These are phyloP conservation scores for Rhogogaster chlorosoma DNA, from an alignment of 2,888 invertebrate species.

Conservation along the genomic window DNA sequence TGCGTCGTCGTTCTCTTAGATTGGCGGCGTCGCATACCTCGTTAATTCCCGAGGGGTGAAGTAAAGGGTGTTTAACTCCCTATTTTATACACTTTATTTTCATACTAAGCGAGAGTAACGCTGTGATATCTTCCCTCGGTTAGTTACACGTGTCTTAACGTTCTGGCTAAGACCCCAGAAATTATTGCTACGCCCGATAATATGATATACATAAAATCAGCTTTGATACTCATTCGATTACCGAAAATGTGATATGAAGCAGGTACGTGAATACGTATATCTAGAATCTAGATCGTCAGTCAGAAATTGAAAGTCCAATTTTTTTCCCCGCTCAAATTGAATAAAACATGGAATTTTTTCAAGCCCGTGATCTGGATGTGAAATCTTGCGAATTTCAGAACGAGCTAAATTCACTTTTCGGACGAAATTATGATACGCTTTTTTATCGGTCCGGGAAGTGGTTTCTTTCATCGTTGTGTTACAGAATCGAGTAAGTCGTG, in stretches of 20 bases:
- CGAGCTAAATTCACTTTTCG: neutral
- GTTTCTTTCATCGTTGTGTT: neutral
- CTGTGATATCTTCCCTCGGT: neutral
- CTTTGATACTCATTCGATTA: neutral
- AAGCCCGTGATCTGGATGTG: too few species aligned
- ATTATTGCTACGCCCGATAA: neutral
- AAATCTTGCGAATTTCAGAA: neutral
- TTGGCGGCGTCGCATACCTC: slow-evolving; percentile 15
- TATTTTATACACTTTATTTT: slow-evolving; percentile 34
- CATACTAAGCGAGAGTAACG: slow-evolving; percentile 9
- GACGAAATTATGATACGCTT: too few species aligned
- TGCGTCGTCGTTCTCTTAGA: slow-evolving; percentile 4
- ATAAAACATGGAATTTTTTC: too few species aligned
- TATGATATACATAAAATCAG: neutral
- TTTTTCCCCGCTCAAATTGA: too few species aligned
- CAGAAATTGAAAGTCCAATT: neutral
- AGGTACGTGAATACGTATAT: too few species aligned
- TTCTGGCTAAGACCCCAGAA: neutral
- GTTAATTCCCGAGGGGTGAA: slow-evolving; percentile 24
- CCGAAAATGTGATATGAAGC: too few species aligned
- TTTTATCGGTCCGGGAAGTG: too few species aligned
- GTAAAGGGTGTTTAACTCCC: slow-evolving; percentile 23
- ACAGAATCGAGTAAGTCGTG: neutral
- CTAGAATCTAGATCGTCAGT: neutral
- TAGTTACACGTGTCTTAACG: neutral